Conservation (phyloP, 2,113 vertebrate genomes). For the Martes martes region DNA sequence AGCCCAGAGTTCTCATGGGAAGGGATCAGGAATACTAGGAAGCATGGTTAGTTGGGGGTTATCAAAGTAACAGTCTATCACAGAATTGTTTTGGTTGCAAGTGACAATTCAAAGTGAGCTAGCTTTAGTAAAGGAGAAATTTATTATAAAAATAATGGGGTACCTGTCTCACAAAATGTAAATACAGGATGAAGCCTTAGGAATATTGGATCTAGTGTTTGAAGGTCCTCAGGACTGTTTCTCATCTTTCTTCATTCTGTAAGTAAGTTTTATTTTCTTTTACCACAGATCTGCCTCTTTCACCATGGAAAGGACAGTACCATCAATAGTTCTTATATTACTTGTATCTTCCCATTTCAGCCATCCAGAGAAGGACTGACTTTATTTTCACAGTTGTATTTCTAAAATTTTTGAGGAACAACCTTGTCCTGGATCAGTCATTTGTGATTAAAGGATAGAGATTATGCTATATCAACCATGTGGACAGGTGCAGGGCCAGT, state of each 20-base stretch:
- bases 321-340: background rate
- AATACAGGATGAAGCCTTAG: background rate
- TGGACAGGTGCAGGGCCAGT: background rate
- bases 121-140: slow-evolving; percentile 24
- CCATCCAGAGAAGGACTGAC: background rate
- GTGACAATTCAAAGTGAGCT: background rate
- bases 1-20: background rate
- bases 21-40: slow-evolving; percentile 8
- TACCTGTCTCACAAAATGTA: background rate
- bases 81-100: slow-evolving; percentile 8
- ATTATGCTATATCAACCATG: background rate
- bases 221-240: background rate
- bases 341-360: slow-evolving; percentile 37
- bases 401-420: slow-evolving; percentile 41
- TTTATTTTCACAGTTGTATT: slow-evolving; percentile 36
- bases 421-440: background rate
- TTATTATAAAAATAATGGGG: background rate
- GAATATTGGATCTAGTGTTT: background rate
- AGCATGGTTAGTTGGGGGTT: background rate
- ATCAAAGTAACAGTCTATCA: background rate
- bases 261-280: slow-evolving; percentile 46
- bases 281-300: background rate
- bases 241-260: slow-evolving; percentile 30
- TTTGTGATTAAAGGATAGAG: background rate
- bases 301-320: background rate